A percentile compares a stretch with the other conserved stretches of the same genome.
Conservation (phyloP, 2,113 vertebrate species). For the Paraplagusia blochii region DNA sequence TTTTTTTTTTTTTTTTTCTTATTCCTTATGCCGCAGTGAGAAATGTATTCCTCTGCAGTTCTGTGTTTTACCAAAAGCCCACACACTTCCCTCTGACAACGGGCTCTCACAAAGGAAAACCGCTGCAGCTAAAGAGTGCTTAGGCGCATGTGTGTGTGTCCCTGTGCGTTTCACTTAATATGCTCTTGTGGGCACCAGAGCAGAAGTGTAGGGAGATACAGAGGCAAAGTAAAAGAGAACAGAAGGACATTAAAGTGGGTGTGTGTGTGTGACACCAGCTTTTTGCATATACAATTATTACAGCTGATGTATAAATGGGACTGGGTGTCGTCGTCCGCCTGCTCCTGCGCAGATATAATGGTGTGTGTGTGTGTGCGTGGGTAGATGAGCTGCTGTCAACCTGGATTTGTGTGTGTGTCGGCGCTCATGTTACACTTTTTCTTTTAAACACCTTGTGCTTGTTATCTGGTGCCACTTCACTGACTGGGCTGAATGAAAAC, state of each 20-base stretch:
- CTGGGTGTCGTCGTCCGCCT: conserved; percentile 29
- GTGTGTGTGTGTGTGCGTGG: conserved; percentile 17
- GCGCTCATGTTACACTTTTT: conserved; percentile 51
- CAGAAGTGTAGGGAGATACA: conserved; percentile 36
- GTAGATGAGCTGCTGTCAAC: conserved; percentile 48
- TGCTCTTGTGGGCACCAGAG: conserved; percentile 18
- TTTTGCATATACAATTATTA: conserved; percentile 59
- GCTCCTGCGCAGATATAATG: conserved; percentile 3
- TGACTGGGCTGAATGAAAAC: conserved; percentile 34
- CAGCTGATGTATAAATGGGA: conserved; percentile 51
- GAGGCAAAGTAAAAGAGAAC: conserved; percentile 25
- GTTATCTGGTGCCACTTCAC: conserved; percentile 38
- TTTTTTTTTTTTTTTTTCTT: conserved; percentile 26
- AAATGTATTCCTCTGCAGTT: conserved; percentile 68
- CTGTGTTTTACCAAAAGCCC: conserved; percentile 65
- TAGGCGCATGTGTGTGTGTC: conserved; percentile 23
- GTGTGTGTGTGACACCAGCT: conserved; percentile 42
- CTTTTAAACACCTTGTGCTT: conserved; percentile 29
- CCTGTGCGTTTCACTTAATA: neutral
- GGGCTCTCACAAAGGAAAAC: conserved; percentile 57
- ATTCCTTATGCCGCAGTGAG: conserved; percentile 50
- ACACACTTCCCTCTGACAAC: conserved; percentile 65
- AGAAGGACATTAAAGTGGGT: conserved; percentile 51
- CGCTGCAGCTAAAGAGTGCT: conserved; percentile 37
- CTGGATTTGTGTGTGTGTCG: conserved; percentile 45